Base-by-base conservation (phyloP, 2,797 vertebrate genomes). In the Spinus pinus region DNA sequence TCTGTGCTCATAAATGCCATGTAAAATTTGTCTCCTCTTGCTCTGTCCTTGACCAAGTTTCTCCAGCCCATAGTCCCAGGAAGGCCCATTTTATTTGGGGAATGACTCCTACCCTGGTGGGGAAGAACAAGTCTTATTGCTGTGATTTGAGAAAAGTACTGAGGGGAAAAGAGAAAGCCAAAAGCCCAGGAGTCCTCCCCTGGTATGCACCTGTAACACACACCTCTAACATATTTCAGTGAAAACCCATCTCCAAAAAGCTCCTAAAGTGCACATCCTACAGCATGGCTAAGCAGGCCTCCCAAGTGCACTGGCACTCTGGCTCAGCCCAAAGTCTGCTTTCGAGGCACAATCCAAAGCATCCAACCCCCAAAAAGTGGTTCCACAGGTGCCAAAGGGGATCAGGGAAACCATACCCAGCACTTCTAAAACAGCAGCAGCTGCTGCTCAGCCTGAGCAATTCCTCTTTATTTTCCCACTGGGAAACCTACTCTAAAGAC, bases 401-500 rank as follows among this genome's bases (percentile, higher is more conserved):
- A 4, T 9, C 0, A 1, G 62, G 24, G 42, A 79, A 73, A 83
- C 51, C 42, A 50, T 0, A 30, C 35, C 57, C 35, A 28, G 54
- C 3, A 0, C 39, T 71, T 39, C 56, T 70, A 31, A 70, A 80
- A 57, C 30, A 71, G 69, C 42, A 93, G 49, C 74, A 82, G 84
- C 67, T 97, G 84, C 47, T 89, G 39, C 57, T 93, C 71, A 92
- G 47, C 3, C 21, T 78, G 65, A 77, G 74, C 25, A 71, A 91
- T 86, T 94, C 64, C 58, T 53, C 56, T 91, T 96, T 85, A 91
- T 85, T 60, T 80, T 81, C 53, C 83, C 84, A 64, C n/a, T 57
- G 81, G 69, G 57, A 95, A 89, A 74, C 58, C 69, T 82, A 10
- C 46, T 85, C 50, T 57, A 58, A 87, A 87, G 75, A 61, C 50